Evolutionary conservation across 2,888 invertebrate genomes (phyloP), one percentile per base, ranked within the genome.

Genomic region (Melieria crassipennis): DNA sequence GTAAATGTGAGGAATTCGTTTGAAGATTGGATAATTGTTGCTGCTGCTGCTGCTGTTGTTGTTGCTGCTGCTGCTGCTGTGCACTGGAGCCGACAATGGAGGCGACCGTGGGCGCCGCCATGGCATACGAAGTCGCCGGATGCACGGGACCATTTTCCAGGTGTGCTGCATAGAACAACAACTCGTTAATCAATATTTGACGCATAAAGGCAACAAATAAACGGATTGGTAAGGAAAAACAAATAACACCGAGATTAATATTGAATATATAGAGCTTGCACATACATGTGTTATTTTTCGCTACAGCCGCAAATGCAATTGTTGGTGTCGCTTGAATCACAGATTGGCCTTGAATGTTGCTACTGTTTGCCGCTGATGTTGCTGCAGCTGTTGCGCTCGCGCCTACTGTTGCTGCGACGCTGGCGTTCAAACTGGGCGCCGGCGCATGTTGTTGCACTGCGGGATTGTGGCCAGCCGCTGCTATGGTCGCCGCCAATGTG

Each of bases 251-350:
- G 30, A 30, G 2, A 30, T 30, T 30, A 30, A 30, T 30, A 30
- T 30, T 30, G 30, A 30, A 30, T 30, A 30, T 11, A 16, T 65
- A 30, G 63, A 7, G 45, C 42, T 58, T 58, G 64, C 13, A 78
- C 85, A 72, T 83, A 88, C 88, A 87, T 87, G 88, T 85, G 77
- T 84, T 88, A 81, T 87, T 87, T 84, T 87, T 88, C 77, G 91
- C 91, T 79, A 91, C 91, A 50, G 91, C 90, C 74, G 92, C 91
- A 87, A 92, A 92, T 83, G 87, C 87, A 83, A 87, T 86, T 81
- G 86, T 84, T 81, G 86, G 83, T 78, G 84, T 85, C 75, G 85
- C 80, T 83, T 84, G 85, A 83, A 87, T 87, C 84, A 86, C 86
- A 86, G 86, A 83, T 85, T 84, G 86, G 81, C 83, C 83, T 85